Conservation (phyloP, 2,113 vertebrate species). For the Macroglossus sobrinus region DNA sequence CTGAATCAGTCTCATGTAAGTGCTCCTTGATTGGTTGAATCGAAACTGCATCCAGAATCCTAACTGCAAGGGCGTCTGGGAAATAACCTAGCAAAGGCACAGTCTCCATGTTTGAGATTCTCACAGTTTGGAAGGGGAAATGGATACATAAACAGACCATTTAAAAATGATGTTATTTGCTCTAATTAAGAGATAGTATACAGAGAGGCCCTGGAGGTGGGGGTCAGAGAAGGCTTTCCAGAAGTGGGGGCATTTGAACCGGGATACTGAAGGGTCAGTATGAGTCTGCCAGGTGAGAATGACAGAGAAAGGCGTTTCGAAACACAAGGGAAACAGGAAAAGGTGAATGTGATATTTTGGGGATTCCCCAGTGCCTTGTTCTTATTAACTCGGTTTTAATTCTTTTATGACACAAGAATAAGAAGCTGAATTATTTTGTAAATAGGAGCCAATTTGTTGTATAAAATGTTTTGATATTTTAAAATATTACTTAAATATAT, state of each 20-base stretch:
- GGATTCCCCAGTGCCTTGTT: neutral
- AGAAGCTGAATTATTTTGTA: neutral
- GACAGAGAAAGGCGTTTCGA: neutral
- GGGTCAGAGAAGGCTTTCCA: neutral
- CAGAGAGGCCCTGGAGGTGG: neutral
- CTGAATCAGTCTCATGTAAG: neutral
- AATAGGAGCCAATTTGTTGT: neutral
- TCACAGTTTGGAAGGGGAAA: neutral
- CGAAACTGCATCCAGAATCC: neutral
- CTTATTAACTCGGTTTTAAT: neutral
- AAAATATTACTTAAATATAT: neutral
- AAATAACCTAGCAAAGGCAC: neutral
- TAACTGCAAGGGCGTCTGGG: constrained; percentile 26
- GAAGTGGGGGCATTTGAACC: neutral
- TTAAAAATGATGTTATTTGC: neutral
- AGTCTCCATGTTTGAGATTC: neutral
- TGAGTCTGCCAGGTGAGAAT: constrained; percentile 3
- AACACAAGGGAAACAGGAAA: neutral
- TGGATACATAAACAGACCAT: neutral
- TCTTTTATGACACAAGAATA: neutral
- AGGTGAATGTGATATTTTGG: neutral
- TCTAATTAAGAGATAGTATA: neutral
- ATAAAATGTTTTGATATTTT: neutral
- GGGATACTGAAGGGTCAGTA: neutral
- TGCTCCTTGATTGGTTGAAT: neutral